phyloP scores from a whole-genome alignment of 2,888 invertebrate genomes.

The Papilio protenor region DNA sequence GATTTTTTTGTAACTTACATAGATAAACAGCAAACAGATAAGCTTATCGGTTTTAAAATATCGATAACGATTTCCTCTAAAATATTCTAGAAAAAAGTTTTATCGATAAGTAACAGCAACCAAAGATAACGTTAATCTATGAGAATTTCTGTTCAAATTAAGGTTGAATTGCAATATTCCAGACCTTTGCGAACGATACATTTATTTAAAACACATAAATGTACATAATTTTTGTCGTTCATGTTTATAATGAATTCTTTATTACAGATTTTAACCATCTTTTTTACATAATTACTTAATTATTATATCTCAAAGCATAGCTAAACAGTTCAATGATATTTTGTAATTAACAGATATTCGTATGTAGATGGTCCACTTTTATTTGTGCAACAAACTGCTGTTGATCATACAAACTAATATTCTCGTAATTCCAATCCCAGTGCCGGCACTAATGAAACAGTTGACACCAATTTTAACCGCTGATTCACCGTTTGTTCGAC shows the following conservation, averaged over 20 bases:
- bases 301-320: too few species aligned
- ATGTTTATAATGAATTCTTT: too few species aligned
- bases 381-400: background rate
- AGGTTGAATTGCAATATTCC: conserved; percentile 4
- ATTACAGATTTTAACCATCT: too few species aligned
- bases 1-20: background rate
- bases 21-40: conserved; percentile 38
- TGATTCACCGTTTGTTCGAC: conserved; percentile 20
- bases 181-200: background rate
- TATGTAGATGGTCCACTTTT: background rate
- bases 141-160: conserved; percentile 8
- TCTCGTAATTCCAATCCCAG: conserved; percentile 15
- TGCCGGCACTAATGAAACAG: conserved; percentile 18
- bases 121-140: conserved; percentile 22
- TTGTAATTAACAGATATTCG: background rate
- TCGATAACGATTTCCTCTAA: conserved; percentile 41
- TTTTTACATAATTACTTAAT: too few species aligned
- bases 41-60: conserved; percentile 44
- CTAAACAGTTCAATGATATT: background rate
- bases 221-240: too few species aligned
- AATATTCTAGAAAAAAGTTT: conserved; percentile 41
- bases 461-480: conserved; percentile 24
- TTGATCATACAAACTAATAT: conserved; percentile 36
- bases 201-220: background rate
- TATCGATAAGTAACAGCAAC: conserved; percentile 19